Percentiles rank a stretch among this genome's conserved stretches.
Evolutionary conservation across 1,140 invertebrate genomes (phyloP).

Genomic region (Brachionus paranguensis): DNA sequence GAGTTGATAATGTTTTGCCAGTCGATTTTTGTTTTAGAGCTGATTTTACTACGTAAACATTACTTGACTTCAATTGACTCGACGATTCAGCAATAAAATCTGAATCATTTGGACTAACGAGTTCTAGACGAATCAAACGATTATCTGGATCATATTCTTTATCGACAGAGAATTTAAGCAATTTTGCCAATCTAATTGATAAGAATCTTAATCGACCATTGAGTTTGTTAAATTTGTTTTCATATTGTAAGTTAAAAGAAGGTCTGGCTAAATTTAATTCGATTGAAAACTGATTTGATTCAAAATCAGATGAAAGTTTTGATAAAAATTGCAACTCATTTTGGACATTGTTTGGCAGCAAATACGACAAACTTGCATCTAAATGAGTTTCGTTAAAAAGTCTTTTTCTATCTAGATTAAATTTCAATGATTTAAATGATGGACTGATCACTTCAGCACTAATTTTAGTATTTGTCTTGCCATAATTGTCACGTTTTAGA

Average conservation of each 20-base stretch:
- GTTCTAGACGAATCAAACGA: neutral
- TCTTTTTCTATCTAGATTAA: neutral
- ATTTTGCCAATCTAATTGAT: neutral
- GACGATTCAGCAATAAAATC: neutral
- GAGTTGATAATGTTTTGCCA: neutral
- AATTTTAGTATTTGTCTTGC: neutral
- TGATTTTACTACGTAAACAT: neutral
- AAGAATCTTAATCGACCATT: slow-evolving; percentile 12
- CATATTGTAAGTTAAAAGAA: neutral
- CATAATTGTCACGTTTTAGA: slow-evolving; percentile 22
- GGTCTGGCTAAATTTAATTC: slow-evolving; percentile 24
- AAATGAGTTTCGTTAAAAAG: neutral
- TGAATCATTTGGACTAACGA: slow-evolving; percentile 15
- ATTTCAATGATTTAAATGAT: slow-evolving; percentile 35
- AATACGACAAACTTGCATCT: neutral
- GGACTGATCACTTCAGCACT: neutral
- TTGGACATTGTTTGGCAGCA: neutral
- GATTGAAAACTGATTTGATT: neutral
- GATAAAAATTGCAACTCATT: neutral
- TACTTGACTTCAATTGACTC: neutral
- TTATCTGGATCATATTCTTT: slow-evolving; percentile 38
- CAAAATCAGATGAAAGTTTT: neutral
- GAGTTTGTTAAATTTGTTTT: slow-evolving; percentile 35
- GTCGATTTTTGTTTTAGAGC: neutral
- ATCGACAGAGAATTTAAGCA: slow-evolving; percentile 29